These are phyloP conservation scores for Bombyx mandarina DNA, from an alignment of 1,140 invertebrate species.

Conservation along the genomic window DNA sequence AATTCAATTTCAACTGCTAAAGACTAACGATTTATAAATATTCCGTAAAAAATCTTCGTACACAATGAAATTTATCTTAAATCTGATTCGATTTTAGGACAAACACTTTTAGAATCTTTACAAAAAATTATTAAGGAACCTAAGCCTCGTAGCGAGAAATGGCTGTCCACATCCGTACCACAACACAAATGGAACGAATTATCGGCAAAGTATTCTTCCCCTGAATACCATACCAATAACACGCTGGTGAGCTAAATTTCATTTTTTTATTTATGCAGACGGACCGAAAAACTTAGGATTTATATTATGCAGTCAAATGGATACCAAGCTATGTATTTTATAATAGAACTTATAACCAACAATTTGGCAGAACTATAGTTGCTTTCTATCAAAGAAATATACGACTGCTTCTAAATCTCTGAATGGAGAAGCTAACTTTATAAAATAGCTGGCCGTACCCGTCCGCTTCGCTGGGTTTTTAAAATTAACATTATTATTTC, in stretches of 20 bases:
- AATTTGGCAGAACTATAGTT: no score
- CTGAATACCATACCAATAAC: slow-evolving; percentile 94
- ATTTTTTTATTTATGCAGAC: neutral
- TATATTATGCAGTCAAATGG: neutral
- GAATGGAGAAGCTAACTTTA: no score
- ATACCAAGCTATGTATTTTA: neutral
- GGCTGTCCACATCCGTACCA: slow-evolving; percentile 88
- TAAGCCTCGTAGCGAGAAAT: slow-evolving; percentile 78
- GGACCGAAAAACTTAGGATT: neutral
- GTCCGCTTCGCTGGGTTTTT: no score
- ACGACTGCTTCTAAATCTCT: no score
- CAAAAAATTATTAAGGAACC: slow-evolving; percentile 76
- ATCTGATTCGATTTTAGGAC: neutral
- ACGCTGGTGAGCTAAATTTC: slow-evolving; percentile 66
- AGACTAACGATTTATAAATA: no score
- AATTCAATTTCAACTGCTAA: no score
- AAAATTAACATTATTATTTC: no score
- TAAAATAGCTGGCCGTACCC: no score
- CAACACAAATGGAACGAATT: slow-evolving; percentile 78
- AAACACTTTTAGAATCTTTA: slow-evolving; percentile 42
- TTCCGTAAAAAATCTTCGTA: no score
- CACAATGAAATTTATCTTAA: no score
- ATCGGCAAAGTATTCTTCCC: slow-evolving; percentile 78
- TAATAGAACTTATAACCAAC: no score
- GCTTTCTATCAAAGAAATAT: no score